Conservation (phyloP, 2,113 vertebrate genomes). For the Oenanthe melanoleuca region DNA sequence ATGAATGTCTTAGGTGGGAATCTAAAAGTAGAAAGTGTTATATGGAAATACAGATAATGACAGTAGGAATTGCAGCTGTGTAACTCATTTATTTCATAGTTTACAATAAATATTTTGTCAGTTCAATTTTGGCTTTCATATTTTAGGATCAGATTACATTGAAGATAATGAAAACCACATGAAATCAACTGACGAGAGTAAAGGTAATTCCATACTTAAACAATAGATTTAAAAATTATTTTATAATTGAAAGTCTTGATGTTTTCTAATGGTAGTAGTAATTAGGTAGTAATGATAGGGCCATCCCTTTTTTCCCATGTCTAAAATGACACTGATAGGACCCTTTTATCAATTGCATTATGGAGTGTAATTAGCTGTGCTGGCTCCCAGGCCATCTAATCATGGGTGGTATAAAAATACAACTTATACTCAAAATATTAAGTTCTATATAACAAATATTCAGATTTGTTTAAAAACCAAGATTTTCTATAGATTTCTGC, state of each 20-base stretch:
- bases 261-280: neutral
- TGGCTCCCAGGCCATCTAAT: neutral
- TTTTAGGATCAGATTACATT: conserved; percentile 66
- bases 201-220: conserved; percentile 70
- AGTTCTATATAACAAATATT: neutral
- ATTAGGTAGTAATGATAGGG: neutral
- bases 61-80: neutral
- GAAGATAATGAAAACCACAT: conserved; percentile 75
- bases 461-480: neutral
- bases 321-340: neutral
- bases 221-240: neutral
- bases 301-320: neutral
- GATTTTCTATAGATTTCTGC: neutral
- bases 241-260: neutral
- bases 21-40: neutral
- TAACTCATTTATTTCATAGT: neutral
- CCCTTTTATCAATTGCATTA: neutral
- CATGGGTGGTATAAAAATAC: neutral
- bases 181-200: conserved; percentile 74
- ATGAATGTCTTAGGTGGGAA: neutral
- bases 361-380: neutral
- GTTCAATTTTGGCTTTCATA: neutral
- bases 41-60: neutral
- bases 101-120: neutral
- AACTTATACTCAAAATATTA: neutral